Conservation (phyloP, 2,888 invertebrate genomes). For the Bombyx huttoni region DNA sequence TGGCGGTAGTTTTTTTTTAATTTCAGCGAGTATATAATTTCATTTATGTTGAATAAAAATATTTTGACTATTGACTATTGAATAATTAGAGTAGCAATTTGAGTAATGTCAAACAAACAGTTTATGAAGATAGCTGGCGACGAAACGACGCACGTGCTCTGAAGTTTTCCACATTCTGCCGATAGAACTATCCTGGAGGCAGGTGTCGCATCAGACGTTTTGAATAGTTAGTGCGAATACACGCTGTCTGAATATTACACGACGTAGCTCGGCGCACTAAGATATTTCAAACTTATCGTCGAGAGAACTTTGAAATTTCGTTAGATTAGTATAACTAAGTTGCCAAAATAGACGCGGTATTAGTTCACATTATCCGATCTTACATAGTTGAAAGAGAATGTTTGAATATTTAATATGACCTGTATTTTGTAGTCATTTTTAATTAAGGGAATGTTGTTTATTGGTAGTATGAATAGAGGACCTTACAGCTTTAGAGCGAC, state of each 20-base stretch:
- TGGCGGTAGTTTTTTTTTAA: too few species aligned
- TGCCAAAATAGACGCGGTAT: constrained; percentile 1
- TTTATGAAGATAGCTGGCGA: constrained; percentile 13
- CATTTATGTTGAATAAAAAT: too few species aligned
- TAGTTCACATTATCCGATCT: constrained; percentile 9
- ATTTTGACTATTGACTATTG: too few species aligned
- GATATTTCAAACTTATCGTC: constrained; percentile 13
- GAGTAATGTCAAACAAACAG: constrained; percentile 16
- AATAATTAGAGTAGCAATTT: background rate
- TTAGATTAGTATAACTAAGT: background rate
- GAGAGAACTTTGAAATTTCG: constrained; percentile 7
- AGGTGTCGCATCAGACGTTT: constrained; percentile 16
- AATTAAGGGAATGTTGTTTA: too few species aligned
- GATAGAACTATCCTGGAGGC: constrained; percentile 15
- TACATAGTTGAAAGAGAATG: background rate
- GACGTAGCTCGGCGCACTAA: constrained; percentile 3
- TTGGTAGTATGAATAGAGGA: too few species aligned
- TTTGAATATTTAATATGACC: background rate
- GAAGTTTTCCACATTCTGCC: constrained; percentile 13
- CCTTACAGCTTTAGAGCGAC: too few species aligned
- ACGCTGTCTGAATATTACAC: background rate
- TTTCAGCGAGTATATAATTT: too few species aligned
- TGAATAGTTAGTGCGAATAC: constrained; percentile 12
- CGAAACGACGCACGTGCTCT: background rate
- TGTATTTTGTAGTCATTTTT: too few species aligned